These are phyloP conservation scores for Myotis yumanensis DNA, from an alignment of 2,113 vertebrate species.

Conservation along the genomic window DNA sequence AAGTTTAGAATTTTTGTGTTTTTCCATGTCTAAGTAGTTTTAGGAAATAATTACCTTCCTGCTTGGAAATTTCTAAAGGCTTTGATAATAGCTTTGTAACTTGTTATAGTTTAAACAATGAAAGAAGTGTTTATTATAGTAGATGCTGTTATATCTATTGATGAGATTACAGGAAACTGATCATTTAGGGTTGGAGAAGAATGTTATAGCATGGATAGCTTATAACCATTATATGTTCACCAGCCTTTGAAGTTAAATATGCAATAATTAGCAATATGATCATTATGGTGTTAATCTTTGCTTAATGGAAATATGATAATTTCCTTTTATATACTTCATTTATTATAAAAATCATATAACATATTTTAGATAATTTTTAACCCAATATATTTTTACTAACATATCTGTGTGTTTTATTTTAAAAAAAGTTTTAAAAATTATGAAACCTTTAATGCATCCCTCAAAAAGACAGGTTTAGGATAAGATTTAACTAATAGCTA, in stretches of 20 bases:
- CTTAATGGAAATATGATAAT: background rate
- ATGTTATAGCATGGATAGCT: background rate
- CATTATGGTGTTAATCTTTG: background rate
- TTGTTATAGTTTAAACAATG: background rate
- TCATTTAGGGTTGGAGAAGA: background rate
- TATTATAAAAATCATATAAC: slow-evolving; percentile 37
- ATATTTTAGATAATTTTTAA: slow-evolving; percentile 30
- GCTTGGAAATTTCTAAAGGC: slow-evolving; percentile 27
- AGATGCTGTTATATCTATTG: background rate
- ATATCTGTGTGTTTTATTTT: background rate
- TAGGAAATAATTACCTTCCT: slow-evolving; percentile 39
- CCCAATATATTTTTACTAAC: background rate
- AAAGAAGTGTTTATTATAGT: slow-evolving; percentile 7
- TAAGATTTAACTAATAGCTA: background rate
- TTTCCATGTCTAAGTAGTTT: slow-evolving; percentile 43
- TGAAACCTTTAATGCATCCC: background rate
- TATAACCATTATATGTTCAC: background rate
- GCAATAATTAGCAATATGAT: background rate
- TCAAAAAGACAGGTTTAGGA: background rate
- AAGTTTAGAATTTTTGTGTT: background rate
- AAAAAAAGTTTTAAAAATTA: slow-evolving; percentile 4
- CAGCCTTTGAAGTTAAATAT: slow-evolving; percentile 35
- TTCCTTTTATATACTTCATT: background rate
- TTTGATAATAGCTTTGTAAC: slow-evolving; percentile 32
- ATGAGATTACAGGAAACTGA: background rate